phyloP scores from a whole-genome alignment of 2,888 invertebrate species.

The Calliscelio sp. region DNA sequence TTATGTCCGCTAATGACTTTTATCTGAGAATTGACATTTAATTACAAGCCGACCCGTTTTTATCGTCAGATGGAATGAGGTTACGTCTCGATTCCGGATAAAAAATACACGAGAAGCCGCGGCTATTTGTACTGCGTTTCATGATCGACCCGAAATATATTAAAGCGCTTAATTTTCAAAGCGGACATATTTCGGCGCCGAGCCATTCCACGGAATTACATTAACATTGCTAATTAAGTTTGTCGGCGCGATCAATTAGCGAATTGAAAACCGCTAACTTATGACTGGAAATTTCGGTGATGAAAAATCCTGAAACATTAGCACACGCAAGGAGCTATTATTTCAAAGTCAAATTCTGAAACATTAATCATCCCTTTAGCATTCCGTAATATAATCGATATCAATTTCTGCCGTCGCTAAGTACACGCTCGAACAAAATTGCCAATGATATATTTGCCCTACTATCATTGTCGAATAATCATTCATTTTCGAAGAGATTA shows the following conservation, averaged over 20 bases:
- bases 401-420: conserved; percentile 70
- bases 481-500: conserved; percentile 57
- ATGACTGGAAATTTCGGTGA: conserved; percentile 7
- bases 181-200: conserved; percentile 14
- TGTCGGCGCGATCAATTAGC: conserved; percentile 33
- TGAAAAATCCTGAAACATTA: conserved; percentile 36
- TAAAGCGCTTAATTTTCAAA: conserved; percentile 24
- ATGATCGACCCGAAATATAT: conserved; percentile 33
- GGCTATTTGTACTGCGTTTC: conserved; percentile 12
- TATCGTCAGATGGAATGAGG: conserved; percentile 1
- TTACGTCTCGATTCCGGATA: background rate
- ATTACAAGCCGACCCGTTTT: conserved; percentile 14
- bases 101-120: too few species aligned
- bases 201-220: conserved; percentile 22
- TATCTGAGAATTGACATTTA: conserved; percentile 32
- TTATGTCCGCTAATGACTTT: conserved; percentile 33
- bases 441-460: conserved; percentile 65
- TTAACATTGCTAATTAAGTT: conserved; percentile 57
- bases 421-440: conserved; percentile 65
- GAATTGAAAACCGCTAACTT: conserved; percentile 22
- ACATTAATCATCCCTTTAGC: conserved; percentile 68
- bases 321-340: conserved; percentile 53
- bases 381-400: conserved; percentile 69
- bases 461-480: conserved; percentile 64
- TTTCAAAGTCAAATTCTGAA: conserved; percentile 63